Conservation (phyloP, 2,888 invertebrate genomes). For the Ectobius pallidus region DNA sequence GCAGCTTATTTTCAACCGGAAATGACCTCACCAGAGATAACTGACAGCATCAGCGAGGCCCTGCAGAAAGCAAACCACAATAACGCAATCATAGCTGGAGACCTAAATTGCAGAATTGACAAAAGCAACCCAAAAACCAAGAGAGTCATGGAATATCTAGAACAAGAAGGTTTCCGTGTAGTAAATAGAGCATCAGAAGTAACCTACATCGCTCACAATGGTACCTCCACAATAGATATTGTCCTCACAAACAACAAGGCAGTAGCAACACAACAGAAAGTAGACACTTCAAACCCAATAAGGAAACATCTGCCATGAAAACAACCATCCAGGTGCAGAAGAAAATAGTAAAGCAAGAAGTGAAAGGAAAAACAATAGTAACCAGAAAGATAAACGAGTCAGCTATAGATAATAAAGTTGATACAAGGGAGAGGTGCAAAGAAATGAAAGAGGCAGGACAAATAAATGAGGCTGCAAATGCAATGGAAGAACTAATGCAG, state of each 20-base stretch:
- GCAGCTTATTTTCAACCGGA: neutral
- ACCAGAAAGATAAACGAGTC: too few species aligned
- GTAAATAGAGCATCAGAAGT: neutral
- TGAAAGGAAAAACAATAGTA: too few species aligned
- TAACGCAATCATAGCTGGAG: neutral
- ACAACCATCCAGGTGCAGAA: too few species aligned
- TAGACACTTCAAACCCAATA: too few species aligned
- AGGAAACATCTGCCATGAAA: too few species aligned
- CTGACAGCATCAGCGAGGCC: neutral
- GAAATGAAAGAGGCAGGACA: too few species aligned
- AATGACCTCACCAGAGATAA: neutral
- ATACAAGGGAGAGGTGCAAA: too few species aligned
- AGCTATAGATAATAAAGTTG: too few species aligned
- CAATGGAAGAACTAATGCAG: too few species aligned
- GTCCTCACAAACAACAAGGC: neutral
- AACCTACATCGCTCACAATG: neutral
- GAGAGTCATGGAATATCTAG: neutral
- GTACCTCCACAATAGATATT: neutral
- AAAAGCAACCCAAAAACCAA: neutral
- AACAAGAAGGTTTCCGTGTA: neutral
- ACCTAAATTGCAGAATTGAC: slow-evolving; percentile 11
- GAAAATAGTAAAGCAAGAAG: too few species aligned
- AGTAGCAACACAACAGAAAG: too few species aligned
- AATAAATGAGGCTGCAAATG: too few species aligned
- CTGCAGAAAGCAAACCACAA: neutral